phyloP scores from a whole-genome alignment of 2,888 invertebrate genomes.

The Patella depressa region DNA sequence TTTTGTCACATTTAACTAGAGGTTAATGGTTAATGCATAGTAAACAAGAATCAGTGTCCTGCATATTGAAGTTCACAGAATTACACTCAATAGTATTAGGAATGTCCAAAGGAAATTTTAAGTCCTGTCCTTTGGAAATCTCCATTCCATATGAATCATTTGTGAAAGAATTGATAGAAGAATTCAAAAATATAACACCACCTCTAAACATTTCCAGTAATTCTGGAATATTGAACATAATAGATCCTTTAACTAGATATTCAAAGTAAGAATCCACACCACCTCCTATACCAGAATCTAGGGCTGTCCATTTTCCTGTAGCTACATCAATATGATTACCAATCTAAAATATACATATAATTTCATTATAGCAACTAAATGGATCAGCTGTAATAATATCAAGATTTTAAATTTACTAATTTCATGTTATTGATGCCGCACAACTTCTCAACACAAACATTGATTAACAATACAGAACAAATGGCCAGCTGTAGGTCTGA shows the following conservation, averaged over 20 bases:
- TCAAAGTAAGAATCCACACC: slow-evolving; percentile 98
- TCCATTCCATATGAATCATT: too few relatives aligned
- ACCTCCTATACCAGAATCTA: slow-evolving; percentile 92
- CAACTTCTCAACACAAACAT: not conserved
- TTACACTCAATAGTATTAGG: too few relatives aligned
- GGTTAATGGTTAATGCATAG: too few relatives aligned
- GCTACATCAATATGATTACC: slow-evolving; percentile 98
- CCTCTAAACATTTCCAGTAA: slow-evolving; percentile 91
- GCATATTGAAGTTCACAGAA: too few relatives aligned
- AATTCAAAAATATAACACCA: slow-evolving; percentile 39
- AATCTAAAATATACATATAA: slow-evolving; percentile 74
- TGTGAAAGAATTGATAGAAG: too few relatives aligned
- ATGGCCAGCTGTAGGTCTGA: too few relatives aligned
- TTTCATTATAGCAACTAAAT: not conserved
- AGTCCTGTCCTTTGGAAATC: too few relatives aligned
- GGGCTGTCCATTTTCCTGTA: slow-evolving; percentile 96
- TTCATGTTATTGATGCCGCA: not conserved
- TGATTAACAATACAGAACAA: not conserved
- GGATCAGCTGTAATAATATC: not conserved
- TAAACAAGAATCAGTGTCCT: too few relatives aligned
- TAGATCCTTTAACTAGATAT: slow-evolving; percentile 95
- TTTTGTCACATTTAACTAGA: too few relatives aligned
- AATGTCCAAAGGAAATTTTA: too few relatives aligned
- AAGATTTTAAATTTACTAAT: not conserved
- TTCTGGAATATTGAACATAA: slow-evolving; percentile 90